These are phyloP conservation scores for Mimas tiliae DNA, from an alignment of 2,888 invertebrate species.

Conservation along the genomic window DNA sequence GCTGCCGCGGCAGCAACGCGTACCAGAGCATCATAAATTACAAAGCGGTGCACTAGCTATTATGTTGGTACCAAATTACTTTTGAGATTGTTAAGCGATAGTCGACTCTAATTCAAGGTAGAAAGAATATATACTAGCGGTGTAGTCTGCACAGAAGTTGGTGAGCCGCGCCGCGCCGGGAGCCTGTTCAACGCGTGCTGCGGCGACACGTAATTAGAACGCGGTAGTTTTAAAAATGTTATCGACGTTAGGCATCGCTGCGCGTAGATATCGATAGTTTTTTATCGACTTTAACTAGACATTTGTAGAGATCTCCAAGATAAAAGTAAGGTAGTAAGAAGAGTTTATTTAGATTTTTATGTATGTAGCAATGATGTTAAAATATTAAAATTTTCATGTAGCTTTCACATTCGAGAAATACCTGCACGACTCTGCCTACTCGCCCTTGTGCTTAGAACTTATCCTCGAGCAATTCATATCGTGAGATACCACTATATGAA, in stretches of 20 bases:
- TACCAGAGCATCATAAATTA: slow-evolving; percentile 73
- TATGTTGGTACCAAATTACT: slow-evolving; percentile 38
- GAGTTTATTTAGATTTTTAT: too few species aligned
- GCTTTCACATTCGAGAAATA: too few species aligned
- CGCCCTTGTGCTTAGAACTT: too few species aligned
- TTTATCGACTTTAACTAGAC: slow-evolving; percentile 5
- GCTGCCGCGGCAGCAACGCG: slow-evolving; percentile 53
- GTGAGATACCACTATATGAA: too few species aligned
- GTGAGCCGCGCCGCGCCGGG: slow-evolving; percentile 35
- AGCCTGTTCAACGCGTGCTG: slow-evolving; percentile 35
- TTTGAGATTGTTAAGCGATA: slow-evolving; percentile 3
- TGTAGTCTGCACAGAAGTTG: slow-evolving; percentile 19
- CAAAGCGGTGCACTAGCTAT: slow-evolving; percentile 49
- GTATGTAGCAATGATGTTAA: too few species aligned
- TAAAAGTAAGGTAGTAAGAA: too few species aligned
- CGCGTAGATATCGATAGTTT: slow-evolving; percentile 17
- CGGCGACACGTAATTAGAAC: slow-evolving; percentile 51
- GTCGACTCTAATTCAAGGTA: not conserved
- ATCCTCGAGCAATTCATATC: too few species aligned
- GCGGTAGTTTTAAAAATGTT: slow-evolving; percentile 38
- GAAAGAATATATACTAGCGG: not conserved
- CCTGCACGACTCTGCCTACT: too few species aligned
- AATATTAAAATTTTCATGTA: too few species aligned
- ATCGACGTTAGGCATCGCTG: slow-evolving; percentile 34
- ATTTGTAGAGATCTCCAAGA: not conserved